Base-by-base conservation (phyloP, 2,797 vertebrate species). In the Pampus argenteus region DNA sequence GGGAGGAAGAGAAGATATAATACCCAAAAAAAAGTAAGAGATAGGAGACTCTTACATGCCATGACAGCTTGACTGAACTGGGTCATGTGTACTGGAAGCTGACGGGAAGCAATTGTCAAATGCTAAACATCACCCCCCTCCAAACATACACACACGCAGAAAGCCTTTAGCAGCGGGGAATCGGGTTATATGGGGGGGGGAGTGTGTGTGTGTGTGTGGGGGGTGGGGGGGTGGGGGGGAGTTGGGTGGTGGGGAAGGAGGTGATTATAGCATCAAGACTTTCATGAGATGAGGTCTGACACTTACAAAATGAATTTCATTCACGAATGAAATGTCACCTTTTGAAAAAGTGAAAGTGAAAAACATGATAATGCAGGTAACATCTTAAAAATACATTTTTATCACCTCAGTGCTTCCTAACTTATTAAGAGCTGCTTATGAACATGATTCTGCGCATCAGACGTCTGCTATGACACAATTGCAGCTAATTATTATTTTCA, bases 11-110 rank as follows among this genome's bases (percentile, higher is more conserved):
- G 20, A 48, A 60, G 69, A 64, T 55, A 22, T 52, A 72, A 65
- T 50, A 60, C 58, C 64, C n/a, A n/a, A n/a, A 57, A 71, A 77
- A 83, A 84, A 78, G 72, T 45, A 72, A 68, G 49, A 73, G 75
- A 72, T 68, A 34, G 66, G 69, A 73, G 80, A 79, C 68, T 87
- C 54, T 82, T 76, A 89, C 78, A 63, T 22, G 55, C 71, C 34
- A 1, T 48, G 82, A 93, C 81, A 90, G 86, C 78, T 90, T 92
- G 93, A 94, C 91, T 93, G 92, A 95, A 92, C 89, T 94, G 86
- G 94, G 93, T 92, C 93, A 92, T 54, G 17, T 56, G 23, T 71
- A 84, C 77, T 66, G 64, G 81, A 86, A 90, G 84, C 56, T 38
- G 26, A 84, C 77, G 64, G 64, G 81, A 86, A 90, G 84, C 56